Conservation (phyloP, 2,888 invertebrate species). For the Neocrepidodera transversa region DNA sequence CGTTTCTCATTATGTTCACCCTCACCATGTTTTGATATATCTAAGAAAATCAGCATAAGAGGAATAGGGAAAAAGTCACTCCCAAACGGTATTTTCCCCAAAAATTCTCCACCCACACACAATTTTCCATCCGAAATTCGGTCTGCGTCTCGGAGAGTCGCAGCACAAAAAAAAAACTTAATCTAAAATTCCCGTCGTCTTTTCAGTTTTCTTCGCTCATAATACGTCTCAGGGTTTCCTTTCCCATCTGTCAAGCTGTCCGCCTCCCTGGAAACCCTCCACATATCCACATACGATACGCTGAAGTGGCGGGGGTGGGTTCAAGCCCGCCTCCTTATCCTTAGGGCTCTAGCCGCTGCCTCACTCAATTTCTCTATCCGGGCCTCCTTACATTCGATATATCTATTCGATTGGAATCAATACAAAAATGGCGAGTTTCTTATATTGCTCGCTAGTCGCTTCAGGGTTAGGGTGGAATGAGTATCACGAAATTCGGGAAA, state of each 20-base stretch:
- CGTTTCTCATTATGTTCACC: conserved; percentile 12
- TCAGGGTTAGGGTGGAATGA: not conserved
- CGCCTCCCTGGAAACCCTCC: conserved; percentile 55
- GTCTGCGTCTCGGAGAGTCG: conserved; percentile 26
- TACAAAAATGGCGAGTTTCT: conserved; percentile 54
- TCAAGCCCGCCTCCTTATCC: conserved; percentile 49
- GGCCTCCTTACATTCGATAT: conserved; percentile 51
- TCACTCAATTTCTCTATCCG: conserved; percentile 48
- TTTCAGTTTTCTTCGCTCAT: conserved; percentile 37
- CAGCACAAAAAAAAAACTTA: conserved; percentile 29
- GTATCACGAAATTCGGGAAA: conserved; percentile 18
- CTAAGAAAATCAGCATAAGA: conserved; percentile 21
- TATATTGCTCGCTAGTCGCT: conserved; percentile 25
- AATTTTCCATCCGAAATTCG: conserved; percentile 27
- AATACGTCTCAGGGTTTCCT: conserved; percentile 30
- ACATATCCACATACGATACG: conserved; percentile 61
- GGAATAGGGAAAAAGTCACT: conserved; percentile 23
- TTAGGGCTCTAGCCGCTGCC: conserved; percentile 40
- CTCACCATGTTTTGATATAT: conserved; percentile 12
- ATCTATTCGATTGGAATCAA: conserved; percentile 56
- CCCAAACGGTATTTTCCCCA: conserved; percentile 21
- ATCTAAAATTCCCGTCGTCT: conserved; percentile 33
- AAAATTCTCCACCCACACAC: conserved; percentile 25
- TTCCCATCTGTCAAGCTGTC: conserved; percentile 51
- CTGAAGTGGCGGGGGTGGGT: conserved; percentile 52